Evolutionary conservation across 2,797 vertebrate genomes (phyloP).

Genomic region (Sebastiscus albofasciatus): DNA sequence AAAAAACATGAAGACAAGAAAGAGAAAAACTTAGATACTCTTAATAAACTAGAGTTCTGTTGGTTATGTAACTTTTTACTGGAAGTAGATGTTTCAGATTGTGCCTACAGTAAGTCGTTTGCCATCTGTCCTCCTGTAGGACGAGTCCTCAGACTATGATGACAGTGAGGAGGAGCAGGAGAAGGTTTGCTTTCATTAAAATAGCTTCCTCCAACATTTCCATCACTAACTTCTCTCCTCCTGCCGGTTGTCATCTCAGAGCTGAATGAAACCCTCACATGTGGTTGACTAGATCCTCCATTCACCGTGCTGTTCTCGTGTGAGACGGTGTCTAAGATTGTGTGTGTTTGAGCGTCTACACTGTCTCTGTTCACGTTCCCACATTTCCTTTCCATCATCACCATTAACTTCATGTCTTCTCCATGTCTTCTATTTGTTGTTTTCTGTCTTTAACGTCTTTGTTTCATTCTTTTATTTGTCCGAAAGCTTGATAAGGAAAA

Average conservation of each 20-base stretch:
- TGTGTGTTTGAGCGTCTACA: background rate
- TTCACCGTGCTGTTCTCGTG: background rate
- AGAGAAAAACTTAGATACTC: background rate
- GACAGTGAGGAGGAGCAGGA: slow-evolving; percentile 65
- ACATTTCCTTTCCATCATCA: background rate
- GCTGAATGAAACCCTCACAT: background rate
- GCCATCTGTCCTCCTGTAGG: slow-evolving; percentile 49
- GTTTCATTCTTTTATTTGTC: slow-evolving; percentile 23
- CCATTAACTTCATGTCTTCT: background rate
- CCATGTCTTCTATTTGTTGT: background rate
- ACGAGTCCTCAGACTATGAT: slow-evolving; percentile 57
- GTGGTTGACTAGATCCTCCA: background rate
- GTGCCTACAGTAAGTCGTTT: background rate
- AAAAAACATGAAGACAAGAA: background rate
- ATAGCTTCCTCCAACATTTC: background rate
- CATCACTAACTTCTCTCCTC: slow-evolving; percentile 26
- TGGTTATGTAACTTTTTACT: background rate
- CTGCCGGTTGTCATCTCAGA: slow-evolving; percentile 12
- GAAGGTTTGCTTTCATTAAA: slow-evolving; percentile 56
- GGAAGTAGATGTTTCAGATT: background rate
- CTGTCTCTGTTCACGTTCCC: background rate
- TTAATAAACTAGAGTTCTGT: background rate
- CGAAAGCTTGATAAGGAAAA: slow-evolving; percentile 69
- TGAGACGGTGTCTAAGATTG: background rate
- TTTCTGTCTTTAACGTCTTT: slow-evolving; percentile 14